These are phyloP conservation scores for Hartigia nigra DNA, from an alignment of 2,888 invertebrate species.

Conservation along the genomic window DNA sequence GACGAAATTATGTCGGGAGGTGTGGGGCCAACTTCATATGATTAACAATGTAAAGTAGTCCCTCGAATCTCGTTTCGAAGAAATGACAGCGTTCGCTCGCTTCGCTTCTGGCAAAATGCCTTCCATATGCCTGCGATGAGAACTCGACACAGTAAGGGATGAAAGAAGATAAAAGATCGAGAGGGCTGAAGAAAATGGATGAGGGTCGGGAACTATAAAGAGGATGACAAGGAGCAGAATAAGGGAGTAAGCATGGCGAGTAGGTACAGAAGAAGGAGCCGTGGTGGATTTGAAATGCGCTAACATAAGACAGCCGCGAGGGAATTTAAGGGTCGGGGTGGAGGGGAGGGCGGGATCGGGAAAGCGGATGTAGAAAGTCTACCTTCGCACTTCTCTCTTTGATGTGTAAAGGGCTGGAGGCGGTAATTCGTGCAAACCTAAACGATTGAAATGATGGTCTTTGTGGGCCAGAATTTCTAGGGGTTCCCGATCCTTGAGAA, in stretches of 20 bases:
- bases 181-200: too few relatives aligned
- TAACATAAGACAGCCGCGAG: conserved; percentile 24
- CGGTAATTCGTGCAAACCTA: conserved; percentile 46
- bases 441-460: conserved; percentile 42
- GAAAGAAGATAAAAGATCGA: too few relatives aligned
- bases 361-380: background rate
- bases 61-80: too few relatives aligned
- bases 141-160: too few relatives aligned
- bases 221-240: too few relatives aligned
- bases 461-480: conserved; percentile 28
- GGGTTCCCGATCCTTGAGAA: conserved; percentile 9
- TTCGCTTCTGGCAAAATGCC: too few relatives aligned
- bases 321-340: background rate
- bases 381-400: conserved; percentile 34
- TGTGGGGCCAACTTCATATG: too few relatives aligned
- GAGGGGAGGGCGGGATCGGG: background rate
- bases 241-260: background rate
- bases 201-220: too few relatives aligned
- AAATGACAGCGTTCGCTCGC: too few relatives aligned
- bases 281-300: conserved; percentile 28
- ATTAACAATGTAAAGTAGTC: too few relatives aligned
- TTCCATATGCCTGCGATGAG: too few relatives aligned
- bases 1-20: too few relatives aligned
- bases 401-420: conserved; percentile 38
- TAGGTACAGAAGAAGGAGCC: conserved; percentile 16